phyloP scores from a whole-genome alignment of 1,140 invertebrate genomes.

The Yoshiicerus persimilis region DNA sequence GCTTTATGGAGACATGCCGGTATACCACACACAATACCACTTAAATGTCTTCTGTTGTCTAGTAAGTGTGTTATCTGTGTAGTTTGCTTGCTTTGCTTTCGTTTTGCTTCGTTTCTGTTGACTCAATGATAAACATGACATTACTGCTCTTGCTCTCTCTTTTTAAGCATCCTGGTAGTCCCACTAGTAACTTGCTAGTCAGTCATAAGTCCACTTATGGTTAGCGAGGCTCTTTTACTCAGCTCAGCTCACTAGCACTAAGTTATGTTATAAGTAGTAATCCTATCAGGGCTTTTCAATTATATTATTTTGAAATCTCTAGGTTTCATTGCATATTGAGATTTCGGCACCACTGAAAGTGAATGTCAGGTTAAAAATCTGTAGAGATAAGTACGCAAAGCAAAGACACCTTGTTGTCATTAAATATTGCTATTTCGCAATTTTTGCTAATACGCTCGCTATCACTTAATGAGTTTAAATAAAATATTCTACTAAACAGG shows the following conservation, averaged over 20 bases:
- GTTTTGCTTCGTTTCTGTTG: neutral
- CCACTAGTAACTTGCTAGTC: neutral
- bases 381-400: too few relatives aligned
- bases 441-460: too few relatives aligned
- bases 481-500: too few relatives aligned
- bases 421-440: too few relatives aligned
- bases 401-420: too few relatives aligned
- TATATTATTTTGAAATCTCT: neutral
- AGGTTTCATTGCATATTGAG: neutral
- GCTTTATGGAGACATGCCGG: neutral
- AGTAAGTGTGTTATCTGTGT: neutral
- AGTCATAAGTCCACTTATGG: neutral
- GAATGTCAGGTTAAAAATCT: too few relatives aligned
- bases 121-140: constrained; percentile 3
- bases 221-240: neutral
- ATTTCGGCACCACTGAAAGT: too few relatives aligned
- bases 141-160: neutral
- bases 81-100: neutral
- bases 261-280: neutral
- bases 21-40: too few relatives aligned
- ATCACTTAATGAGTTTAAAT: too few relatives aligned
- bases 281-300: neutral
- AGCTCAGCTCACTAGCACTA: neutral
- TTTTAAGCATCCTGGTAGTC: neutral
- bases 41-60: neutral